phyloP scores from a whole-genome alignment of 2,797 vertebrate genomes.

The Holocentrus rufus region DNA sequence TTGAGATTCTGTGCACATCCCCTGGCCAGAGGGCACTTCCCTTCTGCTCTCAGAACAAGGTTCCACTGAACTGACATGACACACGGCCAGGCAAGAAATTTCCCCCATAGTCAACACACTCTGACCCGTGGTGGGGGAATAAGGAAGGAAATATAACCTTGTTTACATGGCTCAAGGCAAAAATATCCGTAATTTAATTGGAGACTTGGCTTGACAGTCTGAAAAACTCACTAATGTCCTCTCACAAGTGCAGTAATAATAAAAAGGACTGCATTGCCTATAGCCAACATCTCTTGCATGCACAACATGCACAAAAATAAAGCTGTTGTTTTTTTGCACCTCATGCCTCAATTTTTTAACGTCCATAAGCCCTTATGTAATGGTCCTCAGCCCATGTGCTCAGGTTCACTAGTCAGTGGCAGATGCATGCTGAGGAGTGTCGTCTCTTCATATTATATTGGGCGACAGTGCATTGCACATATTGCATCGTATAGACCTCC shows the following conservation, averaged over 20 bases:
- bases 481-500: not conserved
- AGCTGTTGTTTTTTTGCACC: not conserved
- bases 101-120: constrained; percentile 37
- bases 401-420: too few relatives aligned
- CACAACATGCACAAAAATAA: too few relatives aligned
- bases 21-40: constrained; percentile 68
- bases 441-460: not conserved
- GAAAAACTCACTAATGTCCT: constrained; percentile 5
- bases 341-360: not conserved
- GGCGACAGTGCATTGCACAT: not conserved
- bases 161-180: constrained; percentile 29
- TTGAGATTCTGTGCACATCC: constrained; percentile 72
- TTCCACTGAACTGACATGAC: constrained; percentile 65
- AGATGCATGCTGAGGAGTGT: not conserved
- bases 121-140: constrained; percentile 15
- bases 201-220: not conserved
- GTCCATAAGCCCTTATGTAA: not conserved
- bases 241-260: constrained; percentile 6
- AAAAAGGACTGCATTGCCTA: not conserved
- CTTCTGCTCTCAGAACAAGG: constrained; percentile 67
- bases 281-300: not conserved
- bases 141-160: constrained; percentile 15
- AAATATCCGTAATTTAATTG: constrained; percentile 21
- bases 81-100: constrained; percentile 48
- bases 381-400: not conserved